Evolutionary conservation across 2,113 vertebrate species (phyloP), one percentile per base, ranked within the genome.

Genomic region (Anoura caudifer): DNA sequence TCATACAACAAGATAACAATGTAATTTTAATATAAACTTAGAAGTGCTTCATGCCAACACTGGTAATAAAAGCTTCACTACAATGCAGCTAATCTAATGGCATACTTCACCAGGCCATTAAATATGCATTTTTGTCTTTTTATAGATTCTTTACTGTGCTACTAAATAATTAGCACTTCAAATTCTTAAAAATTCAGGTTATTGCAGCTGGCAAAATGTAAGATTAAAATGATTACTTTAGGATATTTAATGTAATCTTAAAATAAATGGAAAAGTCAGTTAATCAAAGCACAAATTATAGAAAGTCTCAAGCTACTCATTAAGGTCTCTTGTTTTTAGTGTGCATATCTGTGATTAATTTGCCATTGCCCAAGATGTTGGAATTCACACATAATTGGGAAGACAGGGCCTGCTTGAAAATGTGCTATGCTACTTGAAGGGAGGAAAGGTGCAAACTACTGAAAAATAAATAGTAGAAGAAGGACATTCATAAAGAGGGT

Each of bases 241-340:
- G 22, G 33, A 91, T 94, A 93, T 72, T 91, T 95, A 94, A 83
- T 86, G 36, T 54, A 95, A 92, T 86, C 38, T 96, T 96, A 97
- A 94, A 96, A 92, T 94, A 95, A 91, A 67, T 20, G 20, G 31
- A 52, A 61, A 96, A 83, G 95, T 84, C 73, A 92, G 72, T 91
- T 97, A 93, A 97, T 94, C 91, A 97, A 95, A 97, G 52, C 36
- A 91, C 56, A 96, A 97, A 97, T 97, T 94, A 93, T 20, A 89
- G 43, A 93, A 86, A 8, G 4, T 96, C 59, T 95, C 75, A 70
- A 93, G 83, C 69, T 89, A 93, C 82, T 97, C 89, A 94, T 95
- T 70, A 91, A 87, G n/a, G 24, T 89, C 56, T 87, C 80, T 96
- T 93, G 92, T 91, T 93, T 96, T 94, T 20, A 93, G n/a, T 61